These are phyloP conservation scores for Falcaria lacertinaria DNA, from an alignment of 2,888 invertebrate species.

Conservation along the genomic window DNA sequence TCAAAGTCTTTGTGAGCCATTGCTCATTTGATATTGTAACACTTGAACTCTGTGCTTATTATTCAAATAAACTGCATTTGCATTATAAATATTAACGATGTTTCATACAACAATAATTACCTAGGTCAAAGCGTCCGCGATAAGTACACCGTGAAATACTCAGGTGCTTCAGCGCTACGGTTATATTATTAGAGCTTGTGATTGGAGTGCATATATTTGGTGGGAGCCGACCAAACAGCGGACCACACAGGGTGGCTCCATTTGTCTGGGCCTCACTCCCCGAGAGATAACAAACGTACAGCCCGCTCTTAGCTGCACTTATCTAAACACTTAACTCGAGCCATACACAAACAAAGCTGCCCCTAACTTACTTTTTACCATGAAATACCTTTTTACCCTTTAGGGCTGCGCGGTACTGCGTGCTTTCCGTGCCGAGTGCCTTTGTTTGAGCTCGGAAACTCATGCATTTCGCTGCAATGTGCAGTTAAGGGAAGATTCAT, in stretches of 20 bases:
- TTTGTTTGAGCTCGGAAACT: conserved; percentile 68
- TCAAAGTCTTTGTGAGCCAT: background rate
- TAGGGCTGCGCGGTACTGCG: conserved; percentile 61
- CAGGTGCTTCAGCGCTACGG: conserved; percentile 8
- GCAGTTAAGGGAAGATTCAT: conserved; percentile 58
- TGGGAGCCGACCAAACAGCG: conserved; percentile 59
- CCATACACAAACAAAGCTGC: conserved; percentile 74
- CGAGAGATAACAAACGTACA: conserved; percentile 74
- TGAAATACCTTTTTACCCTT: conserved; percentile 71
- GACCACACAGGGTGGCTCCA: conserved; percentile 77
- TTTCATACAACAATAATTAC: background rate
- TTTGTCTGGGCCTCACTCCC: conserved; percentile 65
- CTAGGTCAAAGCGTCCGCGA: background rate
- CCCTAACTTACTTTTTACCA: conserved; percentile 73
- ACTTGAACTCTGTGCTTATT: background rate
- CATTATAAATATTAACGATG: no score
- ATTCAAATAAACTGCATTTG: no score
- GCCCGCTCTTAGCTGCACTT: conserved; percentile 71
- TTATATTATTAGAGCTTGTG: conserved; percentile 37
- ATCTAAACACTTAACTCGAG: conserved; percentile 77
- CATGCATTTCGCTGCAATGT: conserved; percentile 66
- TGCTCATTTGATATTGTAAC: background rate
- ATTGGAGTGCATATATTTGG: conserved; percentile 57
- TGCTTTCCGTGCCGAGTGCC: conserved; percentile 65
- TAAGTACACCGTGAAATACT: background rate